Evolutionary conservation across 2,113 vertebrate species (phyloP), one percentile per base, ranked within the genome.

Genomic region (Oreotrochilus melanogaster): DNA sequence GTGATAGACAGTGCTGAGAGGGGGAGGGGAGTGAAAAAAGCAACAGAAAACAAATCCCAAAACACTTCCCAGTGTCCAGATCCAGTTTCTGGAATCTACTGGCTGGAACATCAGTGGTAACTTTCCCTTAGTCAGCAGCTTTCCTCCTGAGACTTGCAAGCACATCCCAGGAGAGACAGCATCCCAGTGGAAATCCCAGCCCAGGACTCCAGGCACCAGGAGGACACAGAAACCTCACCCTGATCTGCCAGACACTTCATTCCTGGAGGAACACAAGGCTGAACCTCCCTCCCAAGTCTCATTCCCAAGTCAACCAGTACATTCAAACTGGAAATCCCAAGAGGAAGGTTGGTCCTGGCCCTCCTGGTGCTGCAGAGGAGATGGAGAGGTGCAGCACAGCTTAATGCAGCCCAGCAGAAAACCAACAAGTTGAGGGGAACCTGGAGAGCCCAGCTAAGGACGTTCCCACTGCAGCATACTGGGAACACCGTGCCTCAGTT

Each of bases 401-500:
- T 82, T 37, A 37, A 73, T 7, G 2, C 33, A 65, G n/a, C 8
- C 8, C 25, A 1, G 2, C 35, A 76, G 24, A 51, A 33, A 72
- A 22, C 0, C 14, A 10, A 18, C 23, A 78, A 60, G 60, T 4
- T 78, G 67, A 78, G 70, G 78, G 72, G 84, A 53, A 81, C 42
- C 42, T 25, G 42, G 79, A 83, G 87, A 53, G 19, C 14, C 7
- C 0, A 0, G 2, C 35, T 18, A 8, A 51, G 60, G 56, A 89
- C 42, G 69, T 51, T 78, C 84, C 58, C 45, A 33, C 19, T n/a
- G 45, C 0, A 2, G 58, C 0, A 0, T 6, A 53, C 39, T 1
- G 4, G 25, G 7, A 27, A 6, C 21, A 4, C 33, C 0, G 3
- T 51, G 85, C 87, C 91, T 87, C 93, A 69, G 70, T 85, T 82